Conservation (phyloP, 2,888 invertebrate genomes). For the Caenorhabditis wallacei region DNA sequence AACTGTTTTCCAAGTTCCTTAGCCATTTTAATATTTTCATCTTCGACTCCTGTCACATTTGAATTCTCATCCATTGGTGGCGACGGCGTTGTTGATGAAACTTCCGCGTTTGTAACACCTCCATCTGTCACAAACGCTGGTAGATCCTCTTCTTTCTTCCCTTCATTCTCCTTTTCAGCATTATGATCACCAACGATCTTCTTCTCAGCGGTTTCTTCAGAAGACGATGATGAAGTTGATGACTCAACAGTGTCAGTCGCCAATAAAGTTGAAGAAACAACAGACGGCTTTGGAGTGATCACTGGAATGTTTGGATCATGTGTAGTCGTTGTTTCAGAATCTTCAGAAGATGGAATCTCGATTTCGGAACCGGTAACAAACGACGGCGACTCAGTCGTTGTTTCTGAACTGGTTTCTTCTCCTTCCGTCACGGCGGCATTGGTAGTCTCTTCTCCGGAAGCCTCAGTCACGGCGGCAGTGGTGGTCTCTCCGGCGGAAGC, state of each 20-base stretch:
- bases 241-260: constrained; percentile 34
- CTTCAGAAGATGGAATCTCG: constrained; percentile 37
- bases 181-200: constrained; percentile 47
- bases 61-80: constrained; percentile 12
- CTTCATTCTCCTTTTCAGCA: constrained; percentile 24
- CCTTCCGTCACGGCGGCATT: constrained; percentile 41
- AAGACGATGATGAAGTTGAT: constrained; percentile 1
- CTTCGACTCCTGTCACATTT: constrained; percentile 17
- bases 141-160: constrained; percentile 39
- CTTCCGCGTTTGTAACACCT: constrained; percentile 26
- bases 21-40: constrained; percentile 57
- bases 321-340: constrained; percentile 39
- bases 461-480: constrained; percentile 37
- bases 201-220: constrained; percentile 50
- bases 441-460: constrained; percentile 49
- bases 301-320: constrained; percentile 50
- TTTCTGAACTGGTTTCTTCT: constrained; percentile 39
- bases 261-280: constrained; percentile 28
- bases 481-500: constrained; percentile 48
- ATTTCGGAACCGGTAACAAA: constrained; percentile 55
- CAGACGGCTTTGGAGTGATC: constrained; percentile 46
- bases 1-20: constrained; percentile 62
- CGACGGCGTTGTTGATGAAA: constrained; percentile 14
- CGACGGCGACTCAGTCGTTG: constrained; percentile 26
- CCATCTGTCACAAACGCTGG: constrained; percentile 51